Evolutionary conservation across 2,797 vertebrate species (phyloP), one percentile per base, ranked within the genome.

Genomic region (Linurgus olivaceus): DNA sequence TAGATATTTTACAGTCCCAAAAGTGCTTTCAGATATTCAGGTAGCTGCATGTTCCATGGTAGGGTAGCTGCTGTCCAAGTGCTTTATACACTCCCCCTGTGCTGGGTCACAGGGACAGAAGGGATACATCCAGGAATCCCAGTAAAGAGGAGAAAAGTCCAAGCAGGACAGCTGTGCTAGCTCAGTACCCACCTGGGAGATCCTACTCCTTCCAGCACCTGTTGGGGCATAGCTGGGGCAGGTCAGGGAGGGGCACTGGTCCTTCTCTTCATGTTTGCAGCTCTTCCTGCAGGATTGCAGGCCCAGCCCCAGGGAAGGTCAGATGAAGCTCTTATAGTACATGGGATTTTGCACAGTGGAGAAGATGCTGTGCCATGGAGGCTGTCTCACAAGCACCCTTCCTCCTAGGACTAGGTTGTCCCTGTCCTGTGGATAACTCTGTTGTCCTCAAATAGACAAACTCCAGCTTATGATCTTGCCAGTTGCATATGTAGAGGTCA

Each of bases 11-110:
- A 78, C 44, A 68, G 57, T 83, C 82, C 76, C 90, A 83, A 20
- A 52, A 82, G 52, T 58, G 90, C 48, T 74, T 91, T 94, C 73
- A 75, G 70, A 84, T 84, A 90, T 78, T 83, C 91, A 86, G 82
- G 85, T 93, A 90, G 57, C 67, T 25, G 31, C 17, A 4, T 18
- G 26, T 35, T 76, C 68, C 45, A 8, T 25, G 48, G 71, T 25
- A 78, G 76, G 74, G 35, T 17, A 89, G 66, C 66, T 90, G 91
- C 85, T 79, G 67, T 70, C 78, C 47, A 40, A 66, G 79, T 88
- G 80, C 83, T 90, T 93, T 92, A 78, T 31, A 35, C 11, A 45
- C 10, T 77, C 42, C 50, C 40, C 48, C 40, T 75, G 61, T 68
- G 58, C 58, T 3, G 2, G 40, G 62, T 91, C 75, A 86, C 23